Evolutionary conservation across 2,113 vertebrate species (phyloP).

Genomic region (Rhegmatorhina hoffmannsi): DNA sequence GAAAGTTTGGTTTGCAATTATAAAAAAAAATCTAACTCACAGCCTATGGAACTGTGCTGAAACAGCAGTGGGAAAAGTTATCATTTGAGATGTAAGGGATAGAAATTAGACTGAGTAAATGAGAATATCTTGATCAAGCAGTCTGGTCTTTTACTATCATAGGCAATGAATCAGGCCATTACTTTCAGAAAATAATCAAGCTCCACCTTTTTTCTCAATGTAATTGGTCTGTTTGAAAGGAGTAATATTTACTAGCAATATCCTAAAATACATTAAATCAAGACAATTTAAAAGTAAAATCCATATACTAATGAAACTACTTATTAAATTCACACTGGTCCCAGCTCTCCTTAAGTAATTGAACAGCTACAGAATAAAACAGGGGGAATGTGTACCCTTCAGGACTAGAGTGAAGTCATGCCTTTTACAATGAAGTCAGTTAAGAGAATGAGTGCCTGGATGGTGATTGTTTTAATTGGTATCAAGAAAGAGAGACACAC

Average conservation of each 20-base stretch:
- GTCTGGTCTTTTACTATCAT: neutral
- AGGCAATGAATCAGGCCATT: neutral
- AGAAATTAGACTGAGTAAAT: neutral
- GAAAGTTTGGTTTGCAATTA: neutral
- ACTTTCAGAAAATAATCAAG: neutral
- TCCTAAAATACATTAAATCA: neutral
- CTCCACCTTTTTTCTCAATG: neutral
- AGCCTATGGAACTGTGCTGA: neutral
- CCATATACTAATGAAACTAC: neutral
- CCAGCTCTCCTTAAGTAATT: neutral
- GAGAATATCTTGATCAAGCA: neutral
- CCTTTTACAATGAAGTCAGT: constrained; percentile 31
- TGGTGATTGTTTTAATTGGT: constrained; percentile 29
- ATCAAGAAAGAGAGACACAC: neutral
- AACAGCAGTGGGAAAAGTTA: neutral
- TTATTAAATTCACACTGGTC: neutral
- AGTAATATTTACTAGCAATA: neutral
- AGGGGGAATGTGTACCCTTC: neutral
- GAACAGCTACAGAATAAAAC: neutral
- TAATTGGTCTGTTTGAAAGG: neutral
- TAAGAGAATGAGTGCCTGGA: constrained; percentile 27
- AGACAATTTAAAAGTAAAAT: neutral
- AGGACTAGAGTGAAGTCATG: neutral
- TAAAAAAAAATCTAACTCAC: neutral
- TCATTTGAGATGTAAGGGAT: neutral